These are phyloP conservation scores for Aegotheles bennettii DNA, from an alignment of 2,113 vertebrate genomes.

Conservation along the genomic window DNA sequence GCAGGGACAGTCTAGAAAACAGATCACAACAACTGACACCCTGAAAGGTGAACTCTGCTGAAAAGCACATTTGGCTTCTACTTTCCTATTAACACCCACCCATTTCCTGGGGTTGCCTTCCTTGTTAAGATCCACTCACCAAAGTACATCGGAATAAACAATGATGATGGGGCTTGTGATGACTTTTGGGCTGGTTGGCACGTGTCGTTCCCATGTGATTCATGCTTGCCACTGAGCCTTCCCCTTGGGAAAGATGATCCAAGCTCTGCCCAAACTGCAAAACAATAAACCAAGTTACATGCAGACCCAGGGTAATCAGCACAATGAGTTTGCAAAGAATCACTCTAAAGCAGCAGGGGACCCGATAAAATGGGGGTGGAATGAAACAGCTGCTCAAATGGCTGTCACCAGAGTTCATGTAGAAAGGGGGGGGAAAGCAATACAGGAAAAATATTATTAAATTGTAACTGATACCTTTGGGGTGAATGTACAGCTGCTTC, in stretches of 20 bases:
- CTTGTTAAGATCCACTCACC: background rate
- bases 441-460: background rate
- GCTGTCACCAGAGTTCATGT: background rate
- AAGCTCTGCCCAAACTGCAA: background rate
- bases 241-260: background rate
- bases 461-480: background rate
- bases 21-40: background rate
- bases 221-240: background rate
- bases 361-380: slow-evolving; percentile 1
- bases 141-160: background rate
- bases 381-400: background rate
- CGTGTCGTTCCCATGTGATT: background rate
- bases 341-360: background rate
- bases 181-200: background rate
- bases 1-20: background rate
- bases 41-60: background rate
- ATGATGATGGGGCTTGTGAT: rapidly evolving
- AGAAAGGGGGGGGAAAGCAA: background rate
- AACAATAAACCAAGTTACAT: background rate
- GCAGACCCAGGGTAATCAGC: background rate
- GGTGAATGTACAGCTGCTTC: background rate
- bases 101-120: background rate
- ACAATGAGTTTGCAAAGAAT: background rate
- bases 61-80: slow-evolving; percentile 1
- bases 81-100: slow-evolving; percentile 13